These are phyloP conservation scores for Mesorhabditis spiculigera DNA, from an alignment of 2,888 invertebrate genomes.

Conservation along the genomic window DNA sequence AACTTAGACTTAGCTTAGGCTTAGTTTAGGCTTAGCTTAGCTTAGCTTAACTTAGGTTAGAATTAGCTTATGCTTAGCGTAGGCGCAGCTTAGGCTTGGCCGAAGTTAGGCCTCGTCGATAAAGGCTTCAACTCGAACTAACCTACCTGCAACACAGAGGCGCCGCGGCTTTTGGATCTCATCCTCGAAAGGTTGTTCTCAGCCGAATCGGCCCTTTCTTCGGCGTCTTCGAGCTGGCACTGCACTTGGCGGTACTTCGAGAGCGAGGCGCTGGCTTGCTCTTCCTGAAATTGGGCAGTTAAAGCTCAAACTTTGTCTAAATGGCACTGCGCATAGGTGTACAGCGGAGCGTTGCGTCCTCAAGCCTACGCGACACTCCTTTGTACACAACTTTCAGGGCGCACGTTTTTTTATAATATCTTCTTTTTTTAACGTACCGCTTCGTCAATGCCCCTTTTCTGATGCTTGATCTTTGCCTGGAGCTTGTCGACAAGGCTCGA, in stretches of 20 bases:
- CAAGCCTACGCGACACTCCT: too few relatives aligned
- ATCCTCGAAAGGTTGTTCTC: slow-evolving; percentile 62
- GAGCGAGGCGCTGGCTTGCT: slow-evolving; percentile 64
- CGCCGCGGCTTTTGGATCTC: slow-evolving; percentile 45
- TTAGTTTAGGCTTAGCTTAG: too few relatives aligned
- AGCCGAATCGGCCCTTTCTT: slow-evolving; percentile 63
- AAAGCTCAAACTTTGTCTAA: background rate
- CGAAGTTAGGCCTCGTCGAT: too few relatives aligned
- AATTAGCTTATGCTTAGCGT: too few relatives aligned
- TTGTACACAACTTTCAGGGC: too few relatives aligned
- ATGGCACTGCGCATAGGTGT: background rate
- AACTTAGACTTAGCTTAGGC: too few relatives aligned
- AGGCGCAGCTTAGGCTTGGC: too few relatives aligned
- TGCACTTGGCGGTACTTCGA: slow-evolving; percentile 64
- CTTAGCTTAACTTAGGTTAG: too few relatives aligned
- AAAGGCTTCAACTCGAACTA: slow-evolving; percentile 21
- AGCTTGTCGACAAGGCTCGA: slow-evolving; percentile 64
- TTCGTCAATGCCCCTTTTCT: slow-evolving; percentile 65
- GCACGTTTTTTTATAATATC: background rate
- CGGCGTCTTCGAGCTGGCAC: slow-evolving; percentile 63
- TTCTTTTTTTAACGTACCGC: slow-evolving; percentile 50
- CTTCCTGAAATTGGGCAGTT: slow-evolving; percentile 52
- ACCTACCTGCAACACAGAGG: background rate
- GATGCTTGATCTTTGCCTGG: slow-evolving; percentile 64
- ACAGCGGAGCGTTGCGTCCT: background rate